Evolutionary conservation across 2,113 vertebrate genomes (phyloP), one percentile per base, ranked within the genome.

Genomic region (Typhlomys cinereus): DNA sequence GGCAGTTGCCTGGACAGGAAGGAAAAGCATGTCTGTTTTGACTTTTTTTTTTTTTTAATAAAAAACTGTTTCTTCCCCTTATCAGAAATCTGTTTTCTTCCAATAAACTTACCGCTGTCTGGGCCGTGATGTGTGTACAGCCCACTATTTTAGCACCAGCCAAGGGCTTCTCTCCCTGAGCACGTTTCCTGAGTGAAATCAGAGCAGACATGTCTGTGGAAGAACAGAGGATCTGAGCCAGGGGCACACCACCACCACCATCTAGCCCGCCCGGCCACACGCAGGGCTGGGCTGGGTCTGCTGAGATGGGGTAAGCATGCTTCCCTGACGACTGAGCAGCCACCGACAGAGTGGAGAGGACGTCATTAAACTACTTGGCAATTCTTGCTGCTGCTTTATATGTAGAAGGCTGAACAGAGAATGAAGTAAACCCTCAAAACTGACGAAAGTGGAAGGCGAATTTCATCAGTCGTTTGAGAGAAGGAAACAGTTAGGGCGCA

Each of bases 71-170:
- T 50, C 44, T 88, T 90, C 67, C 62, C 50, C 59, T 21, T 75
- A 64, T 70, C 59, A 87, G 59, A 64, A 94, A 36, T 41, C 34
- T 84, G 25, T 70, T 78, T 94, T 46, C 83, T 86, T 1, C 81
- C 46, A 61, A 41, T 20, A 71, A 78, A 98, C 99, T 92, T 98
- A 99, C 99, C 4, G 99, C 99, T 5, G 99, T 99, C 98, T 99
- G 99, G 78, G 99, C 99, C 27, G 99, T 99, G 96, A 99, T 99
- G 97, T 99, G 99, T 86, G 99, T 99, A 46, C 99, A 99, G 95
- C 99, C 99, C 39, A 99, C 99, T 36, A 99, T 99, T 97, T 99
- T 99, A 34, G 99, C 99, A 97, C 99, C 99, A 50, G 99, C 99
- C 93, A 99, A 98, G 67, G 99, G 99, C 89, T 99, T 99, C 97